phyloP scores from a whole-genome alignment of 1,140 invertebrate genomes.

The Triops cancriformis region DNA sequence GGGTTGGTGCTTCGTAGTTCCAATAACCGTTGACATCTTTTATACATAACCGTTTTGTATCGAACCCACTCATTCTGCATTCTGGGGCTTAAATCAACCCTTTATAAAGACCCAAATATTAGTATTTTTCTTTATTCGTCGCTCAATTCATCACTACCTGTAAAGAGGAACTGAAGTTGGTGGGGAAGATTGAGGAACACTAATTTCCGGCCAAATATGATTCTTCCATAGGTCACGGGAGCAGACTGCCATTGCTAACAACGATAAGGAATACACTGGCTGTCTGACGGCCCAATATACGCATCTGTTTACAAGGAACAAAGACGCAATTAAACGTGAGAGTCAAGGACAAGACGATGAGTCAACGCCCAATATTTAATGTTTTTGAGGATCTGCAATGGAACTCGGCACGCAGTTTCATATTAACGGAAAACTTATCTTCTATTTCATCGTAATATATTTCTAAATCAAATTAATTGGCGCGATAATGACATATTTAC shows the following conservation, averaged over 20 bases:
- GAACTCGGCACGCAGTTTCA: too few relatives aligned
- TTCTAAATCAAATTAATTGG: too few relatives aligned
- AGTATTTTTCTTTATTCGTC: too few relatives aligned
- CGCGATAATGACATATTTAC: background rate
- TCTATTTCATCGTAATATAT: too few relatives aligned
- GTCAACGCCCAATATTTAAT: background rate
- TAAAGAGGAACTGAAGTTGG: background rate
- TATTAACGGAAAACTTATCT: too few relatives aligned
- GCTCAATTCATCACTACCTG: too few relatives aligned
- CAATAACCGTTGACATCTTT: background rate
- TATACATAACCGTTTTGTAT: background rate
- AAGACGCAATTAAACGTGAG: background rate
- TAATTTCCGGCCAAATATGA: constrained; percentile 21
- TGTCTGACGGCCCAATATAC: constrained; percentile 16
- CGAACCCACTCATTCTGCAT: background rate
- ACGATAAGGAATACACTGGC: constrained; percentile 14
- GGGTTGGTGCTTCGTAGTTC: background rate
- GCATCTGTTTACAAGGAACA: background rate
- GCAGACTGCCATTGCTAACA: background rate
- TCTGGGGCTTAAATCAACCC: background rate
- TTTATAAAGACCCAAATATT: background rate
- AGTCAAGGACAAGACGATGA: background rate
- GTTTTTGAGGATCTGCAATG: too few relatives aligned
- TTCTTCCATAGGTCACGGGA: constrained; percentile 9
- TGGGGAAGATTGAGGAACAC: constrained; percentile 13